Percentiles rank a stretch among this genome's conserved stretches.
Evolutionary conservation across 2,797 vertebrate genomes (phyloP).

Genomic region (Peromyscus eremicus): DNA sequence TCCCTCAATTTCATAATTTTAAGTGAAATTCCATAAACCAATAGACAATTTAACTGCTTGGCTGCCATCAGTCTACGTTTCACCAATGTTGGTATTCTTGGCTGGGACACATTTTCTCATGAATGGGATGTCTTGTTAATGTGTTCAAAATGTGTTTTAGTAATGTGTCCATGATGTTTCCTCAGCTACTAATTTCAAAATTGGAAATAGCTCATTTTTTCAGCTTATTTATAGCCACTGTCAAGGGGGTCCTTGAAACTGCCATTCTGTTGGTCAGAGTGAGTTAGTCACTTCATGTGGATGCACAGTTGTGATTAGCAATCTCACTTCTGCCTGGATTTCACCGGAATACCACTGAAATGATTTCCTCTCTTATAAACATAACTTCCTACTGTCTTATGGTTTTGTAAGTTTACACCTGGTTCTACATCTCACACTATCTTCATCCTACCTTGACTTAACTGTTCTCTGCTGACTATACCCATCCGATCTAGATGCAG

Average conservation of each 20-base stretch:
- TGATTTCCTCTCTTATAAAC: neutral
- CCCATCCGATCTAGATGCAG: neutral
- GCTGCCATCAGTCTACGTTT: neutral
- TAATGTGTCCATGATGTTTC: neutral
- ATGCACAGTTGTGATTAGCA: neutral
- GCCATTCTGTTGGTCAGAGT: neutral
- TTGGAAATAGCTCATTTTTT: constrained; percentile 4
- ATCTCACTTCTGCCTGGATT: constrained; percentile 12
- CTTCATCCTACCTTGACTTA: neutral
- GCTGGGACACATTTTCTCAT: neutral
- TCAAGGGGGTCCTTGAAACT: constrained; percentile 33
- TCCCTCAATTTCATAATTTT: constrained; percentile 55
- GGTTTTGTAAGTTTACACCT: constrained; percentile 30
- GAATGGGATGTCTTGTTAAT: neutral
- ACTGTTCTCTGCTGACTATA: neutral
- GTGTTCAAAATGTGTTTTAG: neutral
- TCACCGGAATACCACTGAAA: neutral
- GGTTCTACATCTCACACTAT: neutral
- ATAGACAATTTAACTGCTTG: neutral
- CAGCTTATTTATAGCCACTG: neutral
- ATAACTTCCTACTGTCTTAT: neutral
- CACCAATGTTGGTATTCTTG: constrained; percentile 12
- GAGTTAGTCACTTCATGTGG: neutral
- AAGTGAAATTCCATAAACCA: constrained; percentile 12
- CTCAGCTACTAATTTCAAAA: constrained; percentile 39